These are phyloP conservation scores for Saguinus midas DNA, from an alignment of 2,113 vertebrate species.

Conservation along the genomic window DNA sequence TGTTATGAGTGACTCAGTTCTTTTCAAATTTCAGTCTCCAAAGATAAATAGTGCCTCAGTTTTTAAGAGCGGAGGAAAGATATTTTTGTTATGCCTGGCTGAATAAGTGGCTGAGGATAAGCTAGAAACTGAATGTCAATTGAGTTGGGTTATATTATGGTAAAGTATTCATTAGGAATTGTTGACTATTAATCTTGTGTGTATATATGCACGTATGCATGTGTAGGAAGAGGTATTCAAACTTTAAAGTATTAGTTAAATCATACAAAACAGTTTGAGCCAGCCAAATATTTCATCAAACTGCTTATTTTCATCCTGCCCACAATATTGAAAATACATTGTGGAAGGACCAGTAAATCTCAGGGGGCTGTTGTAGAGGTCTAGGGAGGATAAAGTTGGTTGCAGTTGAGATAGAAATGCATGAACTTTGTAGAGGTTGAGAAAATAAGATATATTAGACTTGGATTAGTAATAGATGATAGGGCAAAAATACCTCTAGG, in stretches of 20 bases:
- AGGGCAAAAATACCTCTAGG: not conserved
- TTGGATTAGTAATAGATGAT: not conserved
- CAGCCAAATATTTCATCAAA: not conserved
- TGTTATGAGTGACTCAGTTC: not conserved
- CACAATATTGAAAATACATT: not conserved
- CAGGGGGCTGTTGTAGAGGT: not conserved
- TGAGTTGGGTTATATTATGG: not conserved
- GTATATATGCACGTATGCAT: not conserved
- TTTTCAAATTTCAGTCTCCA: not conserved
- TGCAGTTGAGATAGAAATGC: not conserved
- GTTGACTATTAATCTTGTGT: not conserved
- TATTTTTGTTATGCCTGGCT: not conserved
- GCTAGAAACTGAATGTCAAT: not conserved
- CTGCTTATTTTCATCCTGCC: not conserved
- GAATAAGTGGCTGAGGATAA: not conserved
- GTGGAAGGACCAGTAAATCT: not conserved
- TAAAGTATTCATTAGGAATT: not conserved
- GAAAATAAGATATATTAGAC: not conserved
- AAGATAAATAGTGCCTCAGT: not conserved
- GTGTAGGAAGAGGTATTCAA: not conserved
- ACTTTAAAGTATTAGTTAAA: not conserved
- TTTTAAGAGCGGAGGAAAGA: conserved; percentile 28
- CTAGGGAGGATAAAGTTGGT: not conserved
- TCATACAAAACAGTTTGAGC: not conserved
- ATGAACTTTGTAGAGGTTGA: not conserved